Evolutionary conservation across 2,888 invertebrate species (phyloP), one percentile per base, ranked within the genome.

Genomic region (Sphinx pinastri): DNA sequence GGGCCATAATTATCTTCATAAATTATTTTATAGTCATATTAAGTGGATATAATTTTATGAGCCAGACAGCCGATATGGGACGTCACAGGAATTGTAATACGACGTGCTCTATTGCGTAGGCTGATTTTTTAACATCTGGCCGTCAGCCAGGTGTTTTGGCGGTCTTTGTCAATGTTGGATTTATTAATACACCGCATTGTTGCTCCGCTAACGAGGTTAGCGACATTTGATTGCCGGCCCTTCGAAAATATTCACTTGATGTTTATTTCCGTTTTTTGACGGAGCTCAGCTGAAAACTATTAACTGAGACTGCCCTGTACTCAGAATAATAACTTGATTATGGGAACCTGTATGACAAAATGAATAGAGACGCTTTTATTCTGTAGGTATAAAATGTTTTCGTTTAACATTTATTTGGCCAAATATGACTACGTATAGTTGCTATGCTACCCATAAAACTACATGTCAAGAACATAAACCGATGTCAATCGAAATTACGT

Each of bases 151-250:
- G 79, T 87, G 89, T 87, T 92, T 93, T 94, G 92, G 91, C 92
- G 94, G 93, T 94, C 94, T 94, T 88, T 94, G 94, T 94, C 94
- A 94, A 94, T 94, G 94, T 88, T 93, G 88, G 84, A 92, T 93
- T 92, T 94, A 94, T 94, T 94, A 93, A 93, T 94, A 93, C 83
- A 86, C 82, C 80, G 81, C 81, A 87, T 89, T 89, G 90, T 88
- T 80, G 79, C 83, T 83, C 81, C 74, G 79, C 75, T 84, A 84
- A 84, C 90, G 91, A 90, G 87, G 87, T 87, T 84, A 84, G 83
- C 85, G 83, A 84, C 85, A 83, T 86, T 75, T 31, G 13, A 66
- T 45, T 58, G 12, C 51, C 58, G 55, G 58, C 58, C 57, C 31
- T 67, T 57, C 31, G 31, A 59, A 59, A 59, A 68, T 59, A 51